Percentiles rank a stretch among this genome's conserved stretches.
phyloP scores from a whole-genome alignment of 1,140 invertebrate species.

The Ceratoteleas bidentatus region DNA sequence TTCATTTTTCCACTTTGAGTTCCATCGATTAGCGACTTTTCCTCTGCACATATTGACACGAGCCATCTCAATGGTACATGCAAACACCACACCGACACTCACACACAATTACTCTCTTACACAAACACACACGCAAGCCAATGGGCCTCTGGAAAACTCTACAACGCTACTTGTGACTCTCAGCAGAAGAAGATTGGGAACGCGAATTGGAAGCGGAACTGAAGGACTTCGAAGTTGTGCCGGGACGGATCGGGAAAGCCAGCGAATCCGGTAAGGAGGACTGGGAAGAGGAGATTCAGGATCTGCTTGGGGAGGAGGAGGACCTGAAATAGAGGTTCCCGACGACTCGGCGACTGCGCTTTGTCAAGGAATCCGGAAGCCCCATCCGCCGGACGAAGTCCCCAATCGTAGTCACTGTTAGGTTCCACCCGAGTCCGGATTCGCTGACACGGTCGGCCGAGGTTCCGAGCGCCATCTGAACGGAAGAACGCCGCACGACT shows the following conservation, averaged over 20 bases:
- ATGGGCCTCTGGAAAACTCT: constrained; percentile 76
- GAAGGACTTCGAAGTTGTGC: constrained; percentile 94
- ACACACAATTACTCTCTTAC: constrained; percentile 46
- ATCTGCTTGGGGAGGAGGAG: constrained; percentile 82
- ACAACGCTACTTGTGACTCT: constrained; percentile 79
- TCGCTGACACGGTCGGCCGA: neutral
- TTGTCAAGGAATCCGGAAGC: constrained; percentile 13
- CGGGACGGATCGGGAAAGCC: constrained; percentile 70
- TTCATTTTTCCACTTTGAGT: constrained; percentile 61
- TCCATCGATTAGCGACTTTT: constrained; percentile 65
- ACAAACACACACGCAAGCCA: constrained; percentile 60
- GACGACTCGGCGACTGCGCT: neutral
- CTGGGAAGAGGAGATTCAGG: constrained; percentile 83
- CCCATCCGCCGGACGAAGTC: neutral
- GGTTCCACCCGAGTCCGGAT: constrained; percentile 11
- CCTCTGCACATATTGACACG: constrained; percentile 64
- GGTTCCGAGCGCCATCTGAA: neutral
- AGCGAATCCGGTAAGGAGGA: constrained; percentile 78
- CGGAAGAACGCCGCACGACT: neutral
- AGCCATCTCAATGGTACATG: constrained; percentile 28
- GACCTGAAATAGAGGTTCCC: constrained; percentile 75
- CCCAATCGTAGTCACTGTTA: neutral
- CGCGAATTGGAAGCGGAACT: constrained; percentile 95
- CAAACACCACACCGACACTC: constrained; percentile 31
- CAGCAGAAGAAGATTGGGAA: constrained; percentile 94